Evolutionary conservation across 2,113 vertebrate genomes (phyloP).

Genomic region (Sminthopsis crassicaudata): DNA sequence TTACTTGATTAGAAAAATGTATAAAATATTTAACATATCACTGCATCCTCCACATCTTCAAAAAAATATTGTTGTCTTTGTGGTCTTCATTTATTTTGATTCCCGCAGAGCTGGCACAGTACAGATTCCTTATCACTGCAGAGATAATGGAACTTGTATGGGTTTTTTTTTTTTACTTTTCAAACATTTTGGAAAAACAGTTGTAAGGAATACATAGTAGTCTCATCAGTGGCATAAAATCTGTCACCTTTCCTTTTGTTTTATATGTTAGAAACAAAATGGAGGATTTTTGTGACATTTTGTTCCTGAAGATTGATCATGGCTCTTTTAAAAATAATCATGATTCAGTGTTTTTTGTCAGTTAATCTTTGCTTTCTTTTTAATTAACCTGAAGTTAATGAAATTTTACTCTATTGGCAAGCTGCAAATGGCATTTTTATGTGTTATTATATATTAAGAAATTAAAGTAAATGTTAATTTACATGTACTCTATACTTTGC

Average conservation of each 20-base stretch:
- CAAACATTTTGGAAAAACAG: conserved; percentile 28
- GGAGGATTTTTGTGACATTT: neutral
- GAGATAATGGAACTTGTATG: neutral
- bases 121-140: neutral
- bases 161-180: neutral
- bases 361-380: neutral
- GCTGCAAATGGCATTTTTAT: conserved; percentile 15
- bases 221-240: conserved; percentile 10
- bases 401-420: conserved; percentile 19
- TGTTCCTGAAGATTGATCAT: conserved; percentile 35
- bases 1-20: neutral
- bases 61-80: neutral
- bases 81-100: conserved; percentile 21
- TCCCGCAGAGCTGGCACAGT: neutral
- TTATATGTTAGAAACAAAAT: conserved; percentile 2
- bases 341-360: conserved; percentile 31
- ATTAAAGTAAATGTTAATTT: conserved; percentile 63
- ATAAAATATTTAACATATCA: neutral
- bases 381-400: conserved; percentile 26
- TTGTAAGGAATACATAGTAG: neutral
- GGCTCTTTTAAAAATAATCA: conserved; percentile 4
- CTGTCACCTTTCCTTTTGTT: conserved; percentile 3
- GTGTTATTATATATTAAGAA: conserved; percentile 42
- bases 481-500: conserved; percentile 70
- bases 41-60: neutral